A percentile compares a stretch with the other conserved stretches of the same genome.
phyloP scores from a whole-genome alignment of 2,888 invertebrate species.

The Zygothrica quintamaculata region DNA sequence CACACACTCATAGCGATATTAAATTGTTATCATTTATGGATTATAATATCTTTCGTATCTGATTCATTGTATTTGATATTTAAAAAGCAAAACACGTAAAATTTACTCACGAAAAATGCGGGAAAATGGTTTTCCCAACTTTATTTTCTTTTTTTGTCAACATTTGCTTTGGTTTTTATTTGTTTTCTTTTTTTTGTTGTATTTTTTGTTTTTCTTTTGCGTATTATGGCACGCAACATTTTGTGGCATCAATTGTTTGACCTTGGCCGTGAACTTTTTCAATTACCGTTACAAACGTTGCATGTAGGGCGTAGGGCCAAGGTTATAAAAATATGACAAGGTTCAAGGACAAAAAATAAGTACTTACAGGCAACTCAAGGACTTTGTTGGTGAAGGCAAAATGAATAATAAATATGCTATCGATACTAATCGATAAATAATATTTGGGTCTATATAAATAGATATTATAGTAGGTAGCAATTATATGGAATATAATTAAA shows the following conservation, averaged over 20 bases:
- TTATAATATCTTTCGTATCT: slow-evolving; percentile 23
- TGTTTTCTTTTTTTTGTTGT: slow-evolving; percentile 23
- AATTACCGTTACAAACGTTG: slow-evolving; percentile 47
- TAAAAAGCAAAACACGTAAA: slow-evolving; percentile 6
- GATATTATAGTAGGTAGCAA: too few species aligned
- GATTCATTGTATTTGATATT: slow-evolving; percentile 42
- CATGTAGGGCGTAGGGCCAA: slow-evolving; percentile 17
- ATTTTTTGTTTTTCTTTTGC: slow-evolving; percentile 1
- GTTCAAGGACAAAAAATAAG: slow-evolving; percentile 41
- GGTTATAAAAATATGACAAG: slow-evolving; percentile 18
- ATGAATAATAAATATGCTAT: too few species aligned
- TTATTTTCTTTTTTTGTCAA: slow-evolving; percentile 15
- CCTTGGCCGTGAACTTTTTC: slow-evolving; percentile 56
- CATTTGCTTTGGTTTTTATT: slow-evolving; percentile 12
- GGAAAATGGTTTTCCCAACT: neutral
- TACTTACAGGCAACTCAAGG: neutral
- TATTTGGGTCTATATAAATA: too few species aligned
- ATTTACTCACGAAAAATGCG: neutral
- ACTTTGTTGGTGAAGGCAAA: too few species aligned
- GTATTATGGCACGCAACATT: slow-evolving; percentile 49
- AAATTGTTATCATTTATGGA: slow-evolving; percentile 34
- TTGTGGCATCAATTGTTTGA: slow-evolving; percentile 24
- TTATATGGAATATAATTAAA: too few species aligned
- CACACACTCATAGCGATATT: too few species aligned
- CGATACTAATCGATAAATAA: too few species aligned